These are phyloP conservation scores for Bubo bubo DNA, from an alignment of 2,113 vertebrate species.

Conservation along the genomic window DNA sequence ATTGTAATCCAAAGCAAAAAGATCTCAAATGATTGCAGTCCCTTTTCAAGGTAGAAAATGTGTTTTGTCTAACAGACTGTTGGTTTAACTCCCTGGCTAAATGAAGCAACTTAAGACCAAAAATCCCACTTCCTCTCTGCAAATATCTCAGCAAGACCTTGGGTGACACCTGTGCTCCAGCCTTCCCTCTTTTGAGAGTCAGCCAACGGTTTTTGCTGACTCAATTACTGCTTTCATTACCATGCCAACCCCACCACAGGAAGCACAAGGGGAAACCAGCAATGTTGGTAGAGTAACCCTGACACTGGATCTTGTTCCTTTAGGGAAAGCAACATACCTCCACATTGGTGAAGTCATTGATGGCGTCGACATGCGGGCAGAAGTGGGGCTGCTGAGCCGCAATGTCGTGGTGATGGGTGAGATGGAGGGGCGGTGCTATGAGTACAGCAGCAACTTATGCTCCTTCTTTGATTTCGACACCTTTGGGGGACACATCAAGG, in stretches of 20 bases:
- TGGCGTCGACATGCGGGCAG: slow-evolving; percentile 91
- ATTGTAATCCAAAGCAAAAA: not conserved
- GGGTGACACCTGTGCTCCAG: not conserved
- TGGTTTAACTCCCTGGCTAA: not conserved
- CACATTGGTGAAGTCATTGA: slow-evolving; percentile 89
- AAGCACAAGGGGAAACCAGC: not conserved
- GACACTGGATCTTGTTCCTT: not conserved
- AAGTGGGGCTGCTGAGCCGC: slow-evolving; percentile 91
- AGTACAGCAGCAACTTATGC: slow-evolving; percentile 84
- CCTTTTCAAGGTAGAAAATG: not conserved
- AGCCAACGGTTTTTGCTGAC: not conserved
- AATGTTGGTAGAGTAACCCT: not conserved
- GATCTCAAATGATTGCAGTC: rapidly evolving
- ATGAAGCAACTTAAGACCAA: not conserved
- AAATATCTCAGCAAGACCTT: not conserved
- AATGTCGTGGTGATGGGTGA: slow-evolving; percentile 87
- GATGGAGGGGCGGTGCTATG: slow-evolving; percentile 84
- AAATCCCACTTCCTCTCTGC: slow-evolving; percentile 13
- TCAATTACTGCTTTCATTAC: not conserved
- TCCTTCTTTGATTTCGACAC: slow-evolving; percentile 94
- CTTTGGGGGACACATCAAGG: slow-evolving; percentile 96
- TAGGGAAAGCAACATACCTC: slow-evolving; percentile 87
- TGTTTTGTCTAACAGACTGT: not conserved
- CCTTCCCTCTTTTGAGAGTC: not conserved
- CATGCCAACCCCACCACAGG: not conserved